Evolutionary conservation across 2,888 invertebrate species (phyloP).

Genomic region (Eristalis pertinax): DNA sequence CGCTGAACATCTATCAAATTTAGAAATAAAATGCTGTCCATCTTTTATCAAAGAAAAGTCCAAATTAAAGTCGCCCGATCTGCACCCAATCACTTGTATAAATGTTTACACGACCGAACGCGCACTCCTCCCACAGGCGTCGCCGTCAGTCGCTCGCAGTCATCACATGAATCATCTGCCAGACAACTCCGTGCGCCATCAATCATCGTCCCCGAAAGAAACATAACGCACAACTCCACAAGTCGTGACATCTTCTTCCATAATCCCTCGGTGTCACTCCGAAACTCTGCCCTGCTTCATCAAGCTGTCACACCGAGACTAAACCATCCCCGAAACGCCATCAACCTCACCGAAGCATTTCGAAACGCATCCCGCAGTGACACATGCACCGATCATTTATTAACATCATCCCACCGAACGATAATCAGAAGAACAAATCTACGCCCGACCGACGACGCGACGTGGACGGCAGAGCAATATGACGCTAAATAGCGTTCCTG

Average conservation of each 20-base stretch:
- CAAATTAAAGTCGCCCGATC: neutral
- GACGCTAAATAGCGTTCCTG: constrained; percentile 46
- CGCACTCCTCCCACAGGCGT: neutral
- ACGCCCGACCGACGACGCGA: neutral
- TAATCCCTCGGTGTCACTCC: constrained; percentile 48
- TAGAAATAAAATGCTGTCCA: neutral
- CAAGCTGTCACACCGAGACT: constrained; percentile 45
- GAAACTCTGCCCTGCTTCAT: constrained; percentile 46
- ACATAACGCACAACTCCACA: constrained; percentile 22
- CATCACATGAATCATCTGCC: neutral
- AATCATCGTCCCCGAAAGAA: neutral
- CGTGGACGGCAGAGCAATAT: constrained; percentile 3
- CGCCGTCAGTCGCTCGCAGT: neutral
- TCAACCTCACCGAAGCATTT: constrained; percentile 24
- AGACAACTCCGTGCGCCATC: neutral
- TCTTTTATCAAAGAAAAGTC: neutral
- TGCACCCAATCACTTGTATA: neutral
- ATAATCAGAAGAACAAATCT: neutral
- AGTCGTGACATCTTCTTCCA: constrained; percentile 33
- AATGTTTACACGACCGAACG: neutral
- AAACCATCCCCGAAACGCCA: neutral
- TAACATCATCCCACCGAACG: constrained; percentile 40
- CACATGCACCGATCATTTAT: constrained; percentile 67
- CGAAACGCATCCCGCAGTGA: constrained; percentile 53
- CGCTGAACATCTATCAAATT: neutral